Evolutionary conservation across 2,888 invertebrate genomes (phyloP), one percentile per base, ranked within the genome.

Genomic region (Chelonus formosanus): DNA sequence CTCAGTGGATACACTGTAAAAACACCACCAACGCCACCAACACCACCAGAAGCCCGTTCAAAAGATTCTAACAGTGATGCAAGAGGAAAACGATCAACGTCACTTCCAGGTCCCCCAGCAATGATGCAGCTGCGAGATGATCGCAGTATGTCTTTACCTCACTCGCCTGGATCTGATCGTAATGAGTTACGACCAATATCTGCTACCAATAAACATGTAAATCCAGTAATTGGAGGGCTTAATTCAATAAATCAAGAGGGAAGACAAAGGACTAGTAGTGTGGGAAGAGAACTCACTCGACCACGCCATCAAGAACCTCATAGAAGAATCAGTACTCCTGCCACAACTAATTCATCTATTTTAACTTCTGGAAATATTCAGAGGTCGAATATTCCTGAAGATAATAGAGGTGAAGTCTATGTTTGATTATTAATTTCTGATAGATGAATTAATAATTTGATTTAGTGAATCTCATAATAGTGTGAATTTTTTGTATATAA

Each of bases 321-420:
- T 74, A 83, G 88, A 70, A 88, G 88, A 72, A 85, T 87, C 35
- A 85, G 85, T 68, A 82, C 82, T n/a, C 75, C 75, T 3, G 77
- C 81, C 4, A 80, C 75, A 50, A 76, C 76, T 3, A 80, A 77
- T 50, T 69, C 76, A 3, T 72, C 74, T 3, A 50, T 73, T 3
- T 69, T 78, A 6, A 65, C 63, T 3, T 63, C 63, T 3, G 70
- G 71, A 0, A 56, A 70, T 0, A 63, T 74, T 0, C 64, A 73
- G 3, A 67, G 68, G 3, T 58, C 62, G 63, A 57, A 68, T 32
- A 45, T 73, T 56, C 5, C 81, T 10, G 75, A 75, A 32, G 77
- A 76, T 67, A 87, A 88, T 72, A 79, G 88, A 50, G 86, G 87
- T 6, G 88, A 88, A 74, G 88, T 88, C 61, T 88, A 88, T 76